These are phyloP conservation scores for Tor tambroides DNA, from an alignment of 2,113 vertebrate genomes.

Conservation along the genomic window DNA sequence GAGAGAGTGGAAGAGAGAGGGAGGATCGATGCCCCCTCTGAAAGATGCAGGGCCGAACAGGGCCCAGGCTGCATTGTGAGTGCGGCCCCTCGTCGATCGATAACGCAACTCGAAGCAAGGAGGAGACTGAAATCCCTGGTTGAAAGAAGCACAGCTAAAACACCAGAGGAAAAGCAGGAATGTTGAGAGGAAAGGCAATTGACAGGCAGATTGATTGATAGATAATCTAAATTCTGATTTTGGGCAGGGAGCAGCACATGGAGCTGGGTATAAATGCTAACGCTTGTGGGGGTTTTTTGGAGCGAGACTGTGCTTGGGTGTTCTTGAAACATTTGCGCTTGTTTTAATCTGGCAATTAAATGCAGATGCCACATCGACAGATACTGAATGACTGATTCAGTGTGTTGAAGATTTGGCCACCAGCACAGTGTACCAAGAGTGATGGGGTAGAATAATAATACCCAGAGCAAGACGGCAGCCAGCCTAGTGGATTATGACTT, in stretches of 20 bases:
- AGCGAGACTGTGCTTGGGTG: constrained; percentile 4
- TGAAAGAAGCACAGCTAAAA: constrained; percentile 51
- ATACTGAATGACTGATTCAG: background rate
- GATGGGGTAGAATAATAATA: constrained; percentile 7
- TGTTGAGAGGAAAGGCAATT: constrained; percentile 51
- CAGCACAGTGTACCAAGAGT: constrained; percentile 11
- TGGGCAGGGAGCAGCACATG: constrained; percentile 11
- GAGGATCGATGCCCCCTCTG: constrained; percentile 71
- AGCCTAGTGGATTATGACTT: constrained; percentile 71
- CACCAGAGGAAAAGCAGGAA: constrained; percentile 56
- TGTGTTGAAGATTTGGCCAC: constrained; percentile 18
- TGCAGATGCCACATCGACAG: background rate
- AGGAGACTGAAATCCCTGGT: constrained; percentile 47
- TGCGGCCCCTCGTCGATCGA: constrained; percentile 69
- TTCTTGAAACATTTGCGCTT: constrained; percentile 23
- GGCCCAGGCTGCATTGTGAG: constrained; percentile 62
- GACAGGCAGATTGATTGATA: constrained; percentile 54
- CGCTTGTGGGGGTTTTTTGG: constrained; percentile 7
- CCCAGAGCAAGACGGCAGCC: constrained; percentile 38
- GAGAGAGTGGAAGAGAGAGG: constrained; percentile 63
- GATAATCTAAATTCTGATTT: constrained; percentile 57
- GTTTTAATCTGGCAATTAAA: background rate
- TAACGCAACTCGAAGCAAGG: constrained; percentile 55
- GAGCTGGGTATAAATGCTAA: constrained; percentile 18
- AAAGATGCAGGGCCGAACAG: constrained; percentile 71